A percentile compares a stretch with the other conserved stretches of the same genome.
Evolutionary conservation across 2,797 vertebrate species (phyloP).

Genomic region (Xiphorhynchus erythropygius): DNA sequence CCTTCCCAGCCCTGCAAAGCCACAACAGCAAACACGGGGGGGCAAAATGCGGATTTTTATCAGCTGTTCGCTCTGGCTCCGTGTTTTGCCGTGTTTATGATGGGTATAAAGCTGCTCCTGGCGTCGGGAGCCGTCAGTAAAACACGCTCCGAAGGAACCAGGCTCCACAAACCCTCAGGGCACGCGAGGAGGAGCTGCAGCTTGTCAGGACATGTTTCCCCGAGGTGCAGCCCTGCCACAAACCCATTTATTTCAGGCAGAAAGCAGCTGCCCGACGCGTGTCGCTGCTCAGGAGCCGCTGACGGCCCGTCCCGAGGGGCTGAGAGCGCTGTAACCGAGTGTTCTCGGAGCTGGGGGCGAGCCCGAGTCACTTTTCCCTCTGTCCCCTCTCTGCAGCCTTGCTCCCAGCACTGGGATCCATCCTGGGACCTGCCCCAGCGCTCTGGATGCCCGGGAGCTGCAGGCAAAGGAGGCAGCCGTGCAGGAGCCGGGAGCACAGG

Average conservation of each 20-base stretch:
- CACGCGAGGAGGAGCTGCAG: not conserved
- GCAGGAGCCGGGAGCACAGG: not conserved
- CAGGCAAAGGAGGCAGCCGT: not conserved
- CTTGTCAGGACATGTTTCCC: slow-evolving; percentile 5
- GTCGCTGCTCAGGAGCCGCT: not conserved
- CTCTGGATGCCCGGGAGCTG: not conserved
- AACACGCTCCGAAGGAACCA: not conserved
- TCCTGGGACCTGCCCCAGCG: not conserved
- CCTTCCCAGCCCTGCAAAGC: not conserved
- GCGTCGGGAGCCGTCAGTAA: not conserved
- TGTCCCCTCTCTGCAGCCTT: accelerated
- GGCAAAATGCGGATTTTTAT: not conserved
- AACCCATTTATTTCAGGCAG: not conserved
- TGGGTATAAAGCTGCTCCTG: not conserved
- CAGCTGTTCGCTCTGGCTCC: not conserved
- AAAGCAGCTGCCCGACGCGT: not conserved
- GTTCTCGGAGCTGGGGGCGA: accelerated
- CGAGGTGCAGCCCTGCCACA: not conserved
- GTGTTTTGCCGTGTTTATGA: not conserved
- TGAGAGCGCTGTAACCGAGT: not conserved
- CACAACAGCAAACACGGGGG: not conserved
- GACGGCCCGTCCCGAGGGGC: not conserved
- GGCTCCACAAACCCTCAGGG: not conserved
- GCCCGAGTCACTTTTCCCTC: not conserved
- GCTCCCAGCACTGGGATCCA: accelerated